Base-by-base conservation (phyloP, 2,888 invertebrate genomes). In the Idaea straminata region DNA sequence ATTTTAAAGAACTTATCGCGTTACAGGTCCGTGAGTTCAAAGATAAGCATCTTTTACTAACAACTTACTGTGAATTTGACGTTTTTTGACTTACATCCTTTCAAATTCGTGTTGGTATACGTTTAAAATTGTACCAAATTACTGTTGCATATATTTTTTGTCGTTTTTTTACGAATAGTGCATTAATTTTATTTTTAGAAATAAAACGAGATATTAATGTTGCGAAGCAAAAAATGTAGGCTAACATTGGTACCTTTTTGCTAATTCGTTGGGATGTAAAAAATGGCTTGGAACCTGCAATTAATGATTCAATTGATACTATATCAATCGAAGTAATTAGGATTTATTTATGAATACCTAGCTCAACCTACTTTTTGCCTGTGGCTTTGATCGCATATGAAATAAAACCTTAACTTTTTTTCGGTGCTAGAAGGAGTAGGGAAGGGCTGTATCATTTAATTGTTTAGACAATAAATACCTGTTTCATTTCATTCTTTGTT, bases 1-100 rank as follows among this genome's bases (percentile, higher is more conserved):
- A 80, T 78, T 73, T 74, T 75, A 69, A 78, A 78, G 77, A 81
- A 80, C 80, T 83, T 81, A 83, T 82, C 81, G 77, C 77, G 75
- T 74, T 75, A 80, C 79, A 75, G 72, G 71, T 66, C 77, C 77
- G 78, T 78, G 80, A 78, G 47, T 47, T 47, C 13, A 10, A 10
- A 47, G 47, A 47, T 47, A 47, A 47, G 10, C 7, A 47, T 47
- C 47, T 47, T 47, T 47, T 47, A 47, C 47, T 47, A 47, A 47
- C 47, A 13, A 47, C 47, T 47, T 47, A 47, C 47, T 47, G 47
- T 13, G 47, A 47, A 47, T 47, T 47, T 47, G 47, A 47, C 47
- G 47, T 47, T 47, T 47, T 47, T 47, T 47, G 47, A 47, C 47
- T 47, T 47, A 47, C 47, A 47, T 47, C 47, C 47, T 47, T 47